These are phyloP conservation scores for Xyliphius kryptos DNA, from an alignment of 2,113 vertebrate genomes.

Conservation along the genomic window DNA sequence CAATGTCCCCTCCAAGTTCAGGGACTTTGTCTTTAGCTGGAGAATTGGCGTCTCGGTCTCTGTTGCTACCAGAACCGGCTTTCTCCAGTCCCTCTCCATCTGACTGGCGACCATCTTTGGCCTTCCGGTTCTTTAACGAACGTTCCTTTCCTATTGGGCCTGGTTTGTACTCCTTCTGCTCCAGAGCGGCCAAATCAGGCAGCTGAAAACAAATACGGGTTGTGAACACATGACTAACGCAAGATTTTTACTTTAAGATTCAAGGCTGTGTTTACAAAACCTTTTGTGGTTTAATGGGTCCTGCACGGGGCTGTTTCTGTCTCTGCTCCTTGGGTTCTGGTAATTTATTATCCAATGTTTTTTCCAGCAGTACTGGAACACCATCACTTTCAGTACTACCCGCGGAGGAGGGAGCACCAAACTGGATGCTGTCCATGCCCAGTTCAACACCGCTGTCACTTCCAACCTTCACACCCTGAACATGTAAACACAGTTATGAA, in stretches of 20 bases:
- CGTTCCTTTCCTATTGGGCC: slow-evolving; percentile 97
- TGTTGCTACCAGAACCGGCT: slow-evolving; percentile 57
- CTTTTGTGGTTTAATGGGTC: slow-evolving; percentile 95
- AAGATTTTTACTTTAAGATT: too few species aligned
- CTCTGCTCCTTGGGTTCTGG: slow-evolving; percentile 96
- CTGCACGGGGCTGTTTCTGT: slow-evolving; percentile 89
- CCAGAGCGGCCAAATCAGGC: slow-evolving; percentile 83
- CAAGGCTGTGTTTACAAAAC: too few species aligned
- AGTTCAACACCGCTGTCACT: slow-evolving; percentile 77
- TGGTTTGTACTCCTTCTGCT: slow-evolving; percentile 95
- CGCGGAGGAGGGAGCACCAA: slow-evolving; percentile 89
- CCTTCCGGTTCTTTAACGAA: slow-evolving; percentile 93
- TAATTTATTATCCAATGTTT: slow-evolving; percentile 73
- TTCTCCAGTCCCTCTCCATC: slow-evolving; percentile 83
- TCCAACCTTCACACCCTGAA: slow-evolving; percentile 73
- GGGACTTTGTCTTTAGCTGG: slow-evolving; percentile 77
- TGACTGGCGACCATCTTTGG: slow-evolving; percentile 83
- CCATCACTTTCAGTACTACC: slow-evolving; percentile 88
- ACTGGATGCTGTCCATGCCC: slow-evolving; percentile 91
- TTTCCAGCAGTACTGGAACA: slow-evolving; percentile 77
- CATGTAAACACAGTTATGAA: not conserved
- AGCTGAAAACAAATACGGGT: slow-evolving; percentile 69
- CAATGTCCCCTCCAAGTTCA: slow-evolving; percentile 84
- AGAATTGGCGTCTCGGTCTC: slow-evolving; percentile 74
- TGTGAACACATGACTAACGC: too few species aligned